A percentile compares a stretch with the other conserved stretches of the same genome.
These are phyloP conservation scores for Napeogenes sylphis DNA, from an alignment of 2,888 invertebrate species.

Conservation along the genomic window DNA sequence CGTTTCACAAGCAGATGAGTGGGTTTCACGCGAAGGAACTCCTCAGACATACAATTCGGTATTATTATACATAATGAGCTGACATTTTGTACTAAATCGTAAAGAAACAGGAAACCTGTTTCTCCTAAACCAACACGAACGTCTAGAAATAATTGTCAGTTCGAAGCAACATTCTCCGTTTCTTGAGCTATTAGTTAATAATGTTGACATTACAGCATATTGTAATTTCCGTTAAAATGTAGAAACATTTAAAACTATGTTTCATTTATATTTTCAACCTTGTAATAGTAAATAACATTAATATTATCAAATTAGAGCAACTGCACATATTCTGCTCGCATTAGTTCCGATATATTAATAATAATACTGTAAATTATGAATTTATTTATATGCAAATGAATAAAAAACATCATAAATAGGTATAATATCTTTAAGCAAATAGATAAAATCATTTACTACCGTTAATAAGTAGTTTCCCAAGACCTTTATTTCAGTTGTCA, in stretches of 20 bases:
- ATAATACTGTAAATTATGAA: too few species aligned
- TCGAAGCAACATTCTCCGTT: slow-evolving; percentile 18
- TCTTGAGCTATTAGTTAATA: slow-evolving; percentile 12
- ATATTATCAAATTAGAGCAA: too few species aligned
- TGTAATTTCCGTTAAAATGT: too few species aligned
- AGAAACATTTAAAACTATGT: too few species aligned
- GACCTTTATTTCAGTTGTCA: slow-evolving; percentile 25
- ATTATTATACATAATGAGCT: slow-evolving; percentile 34
- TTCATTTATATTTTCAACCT: too few species aligned
- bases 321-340: too few species aligned
- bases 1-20: slow-evolving; percentile 64
- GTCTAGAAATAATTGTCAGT: slow-evolving; percentile 25
- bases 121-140: slow-evolving; percentile 23
- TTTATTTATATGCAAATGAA: too few species aligned
- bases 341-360: too few species aligned
- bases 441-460: slow-evolving; percentile 9
- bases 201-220: too few species aligned
- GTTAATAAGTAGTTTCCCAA: slow-evolving; percentile 18
- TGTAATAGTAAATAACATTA: too few species aligned
- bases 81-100: slow-evolving; percentile 26
- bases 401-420: too few species aligned
- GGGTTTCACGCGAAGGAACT: slow-evolving; percentile 37
- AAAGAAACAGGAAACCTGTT: slow-evolving; percentile 20
- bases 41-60: slow-evolving; percentile 27
- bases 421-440: slow-evolving; percentile 2